Evolutionary conservation across 1,140 invertebrate species (phyloP).

Genomic region (Cyphomyrmex costatus): DNA sequence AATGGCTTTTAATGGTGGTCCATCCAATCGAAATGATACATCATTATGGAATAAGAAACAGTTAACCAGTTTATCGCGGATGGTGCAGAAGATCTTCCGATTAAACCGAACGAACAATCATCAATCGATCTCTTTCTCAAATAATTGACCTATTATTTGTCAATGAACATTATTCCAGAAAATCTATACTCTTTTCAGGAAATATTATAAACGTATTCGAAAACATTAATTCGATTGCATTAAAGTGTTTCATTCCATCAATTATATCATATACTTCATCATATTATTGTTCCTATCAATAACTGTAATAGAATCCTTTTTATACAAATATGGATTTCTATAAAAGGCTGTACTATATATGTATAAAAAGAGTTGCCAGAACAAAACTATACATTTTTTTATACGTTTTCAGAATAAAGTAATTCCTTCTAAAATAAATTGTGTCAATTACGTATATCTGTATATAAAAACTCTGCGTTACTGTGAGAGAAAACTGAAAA

Average conservation of each 20-base stretch:
- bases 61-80: neutral
- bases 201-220: neutral
- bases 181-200: neutral
- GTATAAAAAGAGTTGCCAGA: neutral
- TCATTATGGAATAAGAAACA: conserved; percentile 49
- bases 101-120: neutral
- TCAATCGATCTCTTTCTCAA: neutral
- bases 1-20: conserved; percentile 18
- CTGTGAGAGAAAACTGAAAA: neutral
- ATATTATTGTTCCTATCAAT: conserved; percentile 7
- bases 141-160: neutral
- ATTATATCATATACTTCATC: neutral
- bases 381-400: conserved; percentile 2
- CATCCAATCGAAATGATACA: conserved; percentile 42
- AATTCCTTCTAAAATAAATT: conserved; percentile 5
- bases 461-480: neutral
- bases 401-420: conserved; percentile 27
- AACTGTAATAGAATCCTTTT: conserved; percentile 11
- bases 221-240: neutral
- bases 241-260: neutral
- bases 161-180: neutral
- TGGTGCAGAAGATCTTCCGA: neutral
- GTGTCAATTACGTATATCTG: conserved; percentile 6
- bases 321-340: neutral
- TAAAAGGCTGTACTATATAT: neutral